phyloP scores from a whole-genome alignment of 2,797 vertebrate species.

The Zenarchopterus dispar region DNA sequence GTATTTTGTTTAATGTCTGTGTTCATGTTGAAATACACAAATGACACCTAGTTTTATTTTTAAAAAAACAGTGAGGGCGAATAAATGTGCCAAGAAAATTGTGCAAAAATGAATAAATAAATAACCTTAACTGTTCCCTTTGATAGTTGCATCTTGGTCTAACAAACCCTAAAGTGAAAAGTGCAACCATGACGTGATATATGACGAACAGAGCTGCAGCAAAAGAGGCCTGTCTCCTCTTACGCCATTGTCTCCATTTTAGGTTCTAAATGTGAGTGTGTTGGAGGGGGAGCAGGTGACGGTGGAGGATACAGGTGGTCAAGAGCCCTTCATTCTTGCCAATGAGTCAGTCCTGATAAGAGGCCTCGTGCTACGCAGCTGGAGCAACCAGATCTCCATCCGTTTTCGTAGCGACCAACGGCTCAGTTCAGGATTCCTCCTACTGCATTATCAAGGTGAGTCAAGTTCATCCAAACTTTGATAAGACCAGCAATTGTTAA shows the following conservation, averaged over 20 bases:
- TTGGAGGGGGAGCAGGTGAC: slow-evolving; percentile 86
- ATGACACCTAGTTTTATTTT: no score
- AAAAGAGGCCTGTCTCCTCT: neutral
- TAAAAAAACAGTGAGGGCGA: no score
- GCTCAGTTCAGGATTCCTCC: slow-evolving; percentile 81
- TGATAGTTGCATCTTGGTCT: no score
- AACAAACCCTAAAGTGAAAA: no score
- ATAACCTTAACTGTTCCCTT: no score
- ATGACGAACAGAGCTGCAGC: neutral
- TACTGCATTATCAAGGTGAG: slow-evolving; percentile 92
- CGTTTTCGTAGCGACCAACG: slow-evolving; percentile 86
- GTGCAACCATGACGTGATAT: neutral
- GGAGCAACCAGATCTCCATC: slow-evolving; percentile 93
- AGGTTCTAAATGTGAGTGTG: slow-evolving; percentile 94
- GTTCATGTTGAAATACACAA: no score
- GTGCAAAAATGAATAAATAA: no score
- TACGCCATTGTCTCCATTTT: slow-evolving; percentile 1
- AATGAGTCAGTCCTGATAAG: slow-evolving; percentile 90
- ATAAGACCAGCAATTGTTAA: neutral
- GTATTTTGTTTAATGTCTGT: slow-evolving; percentile 1
- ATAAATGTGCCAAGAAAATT: no score
- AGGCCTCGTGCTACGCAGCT: slow-evolving; percentile 92
- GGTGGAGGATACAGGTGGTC: slow-evolving; percentile 88
- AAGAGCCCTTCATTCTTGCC: slow-evolving; percentile 88
- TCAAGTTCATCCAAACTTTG: neutral